These are phyloP conservation scores for Phortica variegata DNA, from an alignment of 1,140 invertebrate genomes.

Conservation along the genomic window DNA sequence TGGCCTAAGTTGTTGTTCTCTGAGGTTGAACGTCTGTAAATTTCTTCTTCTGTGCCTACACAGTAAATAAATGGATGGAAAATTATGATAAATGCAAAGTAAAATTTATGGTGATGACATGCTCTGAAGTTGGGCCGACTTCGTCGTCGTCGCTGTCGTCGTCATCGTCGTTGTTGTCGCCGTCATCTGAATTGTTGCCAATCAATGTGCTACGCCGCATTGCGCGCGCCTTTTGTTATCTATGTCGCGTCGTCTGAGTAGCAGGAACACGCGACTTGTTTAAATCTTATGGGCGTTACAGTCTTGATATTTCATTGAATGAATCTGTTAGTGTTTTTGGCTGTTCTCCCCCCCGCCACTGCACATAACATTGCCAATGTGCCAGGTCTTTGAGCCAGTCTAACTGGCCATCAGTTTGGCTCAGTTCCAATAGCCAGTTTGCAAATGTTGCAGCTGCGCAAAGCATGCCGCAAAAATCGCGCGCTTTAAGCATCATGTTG, in stretches of 20 bases:
- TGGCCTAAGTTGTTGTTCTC: too few species aligned
- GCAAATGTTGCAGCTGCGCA: constrained; percentile 7
- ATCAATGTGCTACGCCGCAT: neutral
- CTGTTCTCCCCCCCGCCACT: constrained; percentile 1
- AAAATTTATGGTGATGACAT: constrained; percentile 54
- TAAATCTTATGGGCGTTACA: constrained; percentile 25
- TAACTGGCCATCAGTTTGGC: too few species aligned
- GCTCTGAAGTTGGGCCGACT: constrained; percentile 20
- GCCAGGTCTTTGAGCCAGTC: too few species aligned
- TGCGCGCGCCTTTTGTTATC: constrained; percentile 5
- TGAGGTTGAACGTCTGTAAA: too few species aligned
- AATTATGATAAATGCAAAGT: constrained; percentile 51
- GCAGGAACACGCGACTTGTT: constrained; percentile 4
- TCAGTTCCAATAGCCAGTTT: constrained; percentile 1
- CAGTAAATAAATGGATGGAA: constrained; percentile 49
- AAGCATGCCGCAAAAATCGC: too few species aligned
- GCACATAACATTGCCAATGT: too few species aligned
- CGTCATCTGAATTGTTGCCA: too few species aligned
- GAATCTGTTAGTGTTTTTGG: too few species aligned
- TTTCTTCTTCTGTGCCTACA: too few species aligned
- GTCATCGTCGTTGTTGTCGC: too few species aligned
- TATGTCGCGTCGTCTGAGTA: neutral
- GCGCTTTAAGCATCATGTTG: constrained; percentile 3
- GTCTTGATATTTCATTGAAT: constrained; percentile 25
- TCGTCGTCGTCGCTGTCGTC: neutral